Evolutionary conservation across 92 coral and sea anemone genomes (phyloP).

Genomic region (Zoanthus solanderi): DNA sequence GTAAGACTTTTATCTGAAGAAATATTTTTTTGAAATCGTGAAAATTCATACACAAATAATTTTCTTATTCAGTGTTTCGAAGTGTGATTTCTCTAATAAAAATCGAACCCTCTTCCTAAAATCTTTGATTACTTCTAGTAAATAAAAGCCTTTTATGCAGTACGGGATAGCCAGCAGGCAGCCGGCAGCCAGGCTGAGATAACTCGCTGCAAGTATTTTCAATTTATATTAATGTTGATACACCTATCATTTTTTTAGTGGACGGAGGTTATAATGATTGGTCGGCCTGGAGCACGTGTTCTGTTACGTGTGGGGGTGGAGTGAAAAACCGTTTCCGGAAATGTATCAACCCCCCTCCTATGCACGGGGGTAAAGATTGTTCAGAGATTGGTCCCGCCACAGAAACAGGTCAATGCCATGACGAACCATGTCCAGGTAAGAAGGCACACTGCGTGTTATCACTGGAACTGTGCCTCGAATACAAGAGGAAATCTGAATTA

Average conservation of each 20-base stretch:
- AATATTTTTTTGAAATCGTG: neutral
- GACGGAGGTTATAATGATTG: slow-evolving; percentile 92
- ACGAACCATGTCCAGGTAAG: slow-evolving; percentile 94
- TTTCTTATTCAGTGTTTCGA: no score
- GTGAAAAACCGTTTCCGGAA: slow-evolving; percentile 87
- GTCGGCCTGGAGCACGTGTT: slow-evolving; percentile 98
- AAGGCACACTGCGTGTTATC: neutral
- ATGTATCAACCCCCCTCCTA: slow-evolving; percentile 86
- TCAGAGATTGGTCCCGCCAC: slow-evolving; percentile 89
- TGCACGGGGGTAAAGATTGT: slow-evolving; percentile 97
- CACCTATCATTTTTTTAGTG: slow-evolving; percentile 54
- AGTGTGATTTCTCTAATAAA: no score
- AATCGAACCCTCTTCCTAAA: no score
- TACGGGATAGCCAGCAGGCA: no score
- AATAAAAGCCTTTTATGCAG: no score
- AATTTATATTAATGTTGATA: neutral
- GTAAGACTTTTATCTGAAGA: no score
- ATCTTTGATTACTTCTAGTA: no score
- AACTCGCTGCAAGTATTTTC: neutral
- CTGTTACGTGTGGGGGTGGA: slow-evolving; percentile 96
- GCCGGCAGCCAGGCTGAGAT: neutral
- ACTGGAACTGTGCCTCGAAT: neutral
- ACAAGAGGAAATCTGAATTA: neutral
- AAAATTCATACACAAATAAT: neutral
- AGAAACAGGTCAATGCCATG: slow-evolving; percentile 88